phyloP scores from a whole-genome alignment of 2,888 invertebrate species.

The Tanaodytes sp. region DNA sequence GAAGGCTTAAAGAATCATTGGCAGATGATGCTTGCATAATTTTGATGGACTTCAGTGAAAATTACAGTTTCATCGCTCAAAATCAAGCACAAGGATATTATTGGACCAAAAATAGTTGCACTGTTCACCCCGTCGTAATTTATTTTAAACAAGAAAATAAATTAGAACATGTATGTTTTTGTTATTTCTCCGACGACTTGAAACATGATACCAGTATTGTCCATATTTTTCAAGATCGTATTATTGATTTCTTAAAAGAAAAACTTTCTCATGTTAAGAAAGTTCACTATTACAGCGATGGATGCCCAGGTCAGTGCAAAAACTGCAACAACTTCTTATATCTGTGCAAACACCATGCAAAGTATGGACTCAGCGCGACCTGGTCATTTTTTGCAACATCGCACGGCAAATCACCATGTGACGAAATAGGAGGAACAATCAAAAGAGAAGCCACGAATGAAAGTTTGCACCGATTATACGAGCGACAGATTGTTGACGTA shows the following conservation, averaged over 20 bases:
- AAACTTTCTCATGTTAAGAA: background rate
- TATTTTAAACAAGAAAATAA: slow-evolving; percentile 12
- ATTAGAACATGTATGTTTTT: slow-evolving; percentile 9
- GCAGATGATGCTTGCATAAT: slow-evolving; percentile 3
- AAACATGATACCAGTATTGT: slow-evolving; percentile 14
- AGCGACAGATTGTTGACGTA: background rate
- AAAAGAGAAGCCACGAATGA: background rate
- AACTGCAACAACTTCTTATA: slow-evolving; percentile 10
- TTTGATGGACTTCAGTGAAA: slow-evolving; percentile 25
- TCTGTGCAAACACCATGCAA: slow-evolving; percentile 11
- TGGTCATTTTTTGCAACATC: background rate
- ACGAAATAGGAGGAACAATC: background rate
- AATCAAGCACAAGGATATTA: slow-evolving; percentile 21
- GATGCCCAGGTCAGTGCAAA: slow-evolving; percentile 16
- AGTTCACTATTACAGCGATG: slow-evolving; percentile 10
- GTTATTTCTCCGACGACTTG: slow-evolving; percentile 18
- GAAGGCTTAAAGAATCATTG: slow-evolving; percentile 5
- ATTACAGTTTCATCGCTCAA: slow-evolving; percentile 13
- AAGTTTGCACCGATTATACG: background rate
- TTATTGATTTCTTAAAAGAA: background rate
- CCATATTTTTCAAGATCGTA: slow-evolving; percentile 3
- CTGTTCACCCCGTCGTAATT: slow-evolving; percentile 19
- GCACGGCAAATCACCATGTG: background rate
- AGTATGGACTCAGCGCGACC: background rate
- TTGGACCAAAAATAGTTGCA: slow-evolving; percentile 20